These are phyloP conservation scores for Gymnocheta viridis DNA, from an alignment of 2,888 invertebrate genomes.

Conservation along the genomic window DNA sequence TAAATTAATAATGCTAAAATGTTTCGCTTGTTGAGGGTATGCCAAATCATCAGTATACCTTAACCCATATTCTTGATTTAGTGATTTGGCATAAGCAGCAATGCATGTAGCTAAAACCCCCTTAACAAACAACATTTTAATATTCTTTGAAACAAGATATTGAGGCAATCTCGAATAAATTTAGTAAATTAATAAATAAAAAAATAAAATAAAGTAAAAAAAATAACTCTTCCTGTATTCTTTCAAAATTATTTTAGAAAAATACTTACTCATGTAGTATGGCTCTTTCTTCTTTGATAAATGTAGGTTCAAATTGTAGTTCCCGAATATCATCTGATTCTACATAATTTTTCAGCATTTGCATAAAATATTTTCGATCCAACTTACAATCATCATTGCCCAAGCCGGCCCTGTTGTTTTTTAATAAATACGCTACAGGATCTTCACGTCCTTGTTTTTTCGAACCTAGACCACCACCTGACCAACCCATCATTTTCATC, in stretches of 20 bases:
- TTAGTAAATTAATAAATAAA: too few species aligned
- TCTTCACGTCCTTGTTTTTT: conserved; percentile 85
- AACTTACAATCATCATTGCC: conserved; percentile 75
- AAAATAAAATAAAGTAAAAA: too few species aligned
- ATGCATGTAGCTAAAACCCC: too few species aligned
- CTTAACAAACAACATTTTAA: too few species aligned
- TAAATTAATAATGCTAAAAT: too few species aligned
- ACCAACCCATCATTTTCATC: conserved; percentile 88
- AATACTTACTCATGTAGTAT: conserved; percentile 83
- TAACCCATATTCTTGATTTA: too few species aligned
- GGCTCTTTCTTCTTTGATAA: conserved; percentile 86
- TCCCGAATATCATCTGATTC: conserved; percentile 84
- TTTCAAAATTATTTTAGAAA: background rate
- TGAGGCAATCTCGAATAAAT: too few species aligned
- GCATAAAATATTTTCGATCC: conserved; percentile 75
- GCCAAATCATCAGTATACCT: too few species aligned
- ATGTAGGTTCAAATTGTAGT: conserved; percentile 84
- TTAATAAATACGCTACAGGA: conserved; percentile 83
- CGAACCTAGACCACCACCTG: conserved; percentile 87
- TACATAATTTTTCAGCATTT: conserved; percentile 80
- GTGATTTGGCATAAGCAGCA: too few species aligned
- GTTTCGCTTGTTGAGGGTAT: too few species aligned
- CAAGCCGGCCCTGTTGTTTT: conserved; percentile 79
- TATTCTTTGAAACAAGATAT: too few species aligned
- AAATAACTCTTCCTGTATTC: background rate